Percentiles rank a stretch among this genome's conserved stretches.
Evolutionary conservation across 2,888 invertebrate genomes (phyloP).

Genomic region (Cyclophora albipunctata): DNA sequence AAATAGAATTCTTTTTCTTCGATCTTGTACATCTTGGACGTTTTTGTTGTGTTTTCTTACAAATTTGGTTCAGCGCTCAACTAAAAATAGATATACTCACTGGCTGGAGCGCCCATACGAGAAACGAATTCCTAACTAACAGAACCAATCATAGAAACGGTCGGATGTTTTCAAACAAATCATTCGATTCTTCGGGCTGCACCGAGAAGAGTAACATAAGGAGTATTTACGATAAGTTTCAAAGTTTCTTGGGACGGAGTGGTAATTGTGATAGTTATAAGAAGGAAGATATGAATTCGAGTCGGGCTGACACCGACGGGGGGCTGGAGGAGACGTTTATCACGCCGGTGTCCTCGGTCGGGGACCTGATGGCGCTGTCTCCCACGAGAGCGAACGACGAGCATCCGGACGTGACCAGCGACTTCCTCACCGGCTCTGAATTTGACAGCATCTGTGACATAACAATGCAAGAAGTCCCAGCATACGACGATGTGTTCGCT

Average conservation of each 20-base stretch:
- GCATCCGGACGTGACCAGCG: slow-evolving; percentile 41
- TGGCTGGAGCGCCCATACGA: too few species aligned
- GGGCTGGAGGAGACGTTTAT: slow-evolving; percentile 48
- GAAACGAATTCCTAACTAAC: too few species aligned
- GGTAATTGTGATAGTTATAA: slow-evolving; percentile 2
- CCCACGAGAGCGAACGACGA: slow-evolving; percentile 39
- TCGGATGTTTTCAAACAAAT: slow-evolving; percentile 51
- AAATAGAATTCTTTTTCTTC: slow-evolving; percentile 5
- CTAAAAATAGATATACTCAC: too few species aligned
- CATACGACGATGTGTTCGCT: slow-evolving; percentile 64
- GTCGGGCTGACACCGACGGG: slow-evolving; percentile 34
- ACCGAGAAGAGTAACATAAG: slow-evolving; percentile 34
- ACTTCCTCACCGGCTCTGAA: slow-evolving; percentile 56
- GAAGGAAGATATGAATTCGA: slow-evolving; percentile 8
- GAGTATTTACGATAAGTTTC: slow-evolving; percentile 41
- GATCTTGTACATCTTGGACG: too few species aligned
- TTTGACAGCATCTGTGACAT: slow-evolving; percentile 61
- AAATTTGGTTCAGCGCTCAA: too few species aligned
- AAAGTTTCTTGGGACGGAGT: slow-evolving; percentile 39
- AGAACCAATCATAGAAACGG: slow-evolving; percentile 2
- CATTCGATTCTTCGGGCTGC: slow-evolving; percentile 28
- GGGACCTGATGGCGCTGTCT: slow-evolving; percentile 57
- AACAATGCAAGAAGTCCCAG: slow-evolving; percentile 57
- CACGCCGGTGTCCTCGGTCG: slow-evolving; percentile 54
- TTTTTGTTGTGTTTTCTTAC: too few species aligned